phyloP scores from a whole-genome alignment of 1,140 invertebrate species.

The Colletes latitarsis region DNA sequence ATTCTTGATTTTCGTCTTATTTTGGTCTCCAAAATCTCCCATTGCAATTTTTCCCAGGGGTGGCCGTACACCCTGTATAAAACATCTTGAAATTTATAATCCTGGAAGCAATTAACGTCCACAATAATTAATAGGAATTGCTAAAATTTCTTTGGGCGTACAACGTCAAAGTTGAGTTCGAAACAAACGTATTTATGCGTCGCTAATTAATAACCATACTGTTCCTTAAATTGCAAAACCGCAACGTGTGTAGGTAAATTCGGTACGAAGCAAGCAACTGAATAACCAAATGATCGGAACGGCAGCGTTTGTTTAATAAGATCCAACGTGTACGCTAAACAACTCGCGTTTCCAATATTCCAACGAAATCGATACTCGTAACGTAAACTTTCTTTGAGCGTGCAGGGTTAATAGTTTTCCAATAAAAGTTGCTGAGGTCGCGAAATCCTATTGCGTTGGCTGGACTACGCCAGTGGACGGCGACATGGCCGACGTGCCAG shows the following conservation, averaged over 20 bases:
- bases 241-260: neutral
- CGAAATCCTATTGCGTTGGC: constrained; percentile 31
- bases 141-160: no score
- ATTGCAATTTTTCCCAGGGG: no score
- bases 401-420: constrained; percentile 46
- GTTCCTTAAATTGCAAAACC: no score
- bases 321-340: constrained; percentile 3
- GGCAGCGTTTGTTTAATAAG: constrained; percentile 33
- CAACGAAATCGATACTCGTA: constrained; percentile 14
- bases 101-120: no score
- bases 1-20: no score
- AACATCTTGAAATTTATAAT: no score
- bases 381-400: constrained; percentile 48
- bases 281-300: neutral
- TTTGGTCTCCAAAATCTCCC: no score
- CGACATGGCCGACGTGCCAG: constrained; percentile 23
- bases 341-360: constrained; percentile 43
- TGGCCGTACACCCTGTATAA: no score
- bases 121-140: no score
- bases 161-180: no score
- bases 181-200: no score
- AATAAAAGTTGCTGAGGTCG: constrained; percentile 59
- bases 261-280: neutral
- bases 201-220: no score
- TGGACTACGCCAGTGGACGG: constrained; percentile 33